These are phyloP conservation scores for Scaptodrosophila latifasciaeformis DNA, from an alignment of 2,888 invertebrate genomes.

Conservation along the genomic window DNA sequence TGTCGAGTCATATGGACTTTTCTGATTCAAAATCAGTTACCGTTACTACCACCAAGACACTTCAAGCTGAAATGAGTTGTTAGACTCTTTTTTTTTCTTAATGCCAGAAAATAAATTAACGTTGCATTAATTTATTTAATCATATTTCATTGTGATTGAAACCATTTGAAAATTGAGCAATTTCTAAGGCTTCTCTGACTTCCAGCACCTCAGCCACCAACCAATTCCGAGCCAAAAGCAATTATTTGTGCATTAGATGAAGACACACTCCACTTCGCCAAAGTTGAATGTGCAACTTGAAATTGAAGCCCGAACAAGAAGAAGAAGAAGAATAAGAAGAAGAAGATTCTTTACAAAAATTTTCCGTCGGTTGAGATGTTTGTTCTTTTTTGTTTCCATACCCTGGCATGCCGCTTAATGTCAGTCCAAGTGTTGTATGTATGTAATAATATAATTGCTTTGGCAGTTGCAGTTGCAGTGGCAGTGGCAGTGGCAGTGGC, in stretches of 20 bases:
- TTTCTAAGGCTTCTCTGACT: conserved; percentile 22
- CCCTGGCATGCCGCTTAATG: conserved; percentile 49
- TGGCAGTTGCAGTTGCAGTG: too few relatives aligned
- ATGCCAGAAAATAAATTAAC: conserved; percentile 62
- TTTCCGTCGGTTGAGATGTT: conserved; percentile 20
- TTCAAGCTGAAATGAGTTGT: too few relatives aligned
- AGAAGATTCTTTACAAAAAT: too few relatives aligned
- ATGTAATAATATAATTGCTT: too few relatives aligned
- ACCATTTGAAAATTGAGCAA: conserved; percentile 56
- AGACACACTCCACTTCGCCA: too few relatives aligned
- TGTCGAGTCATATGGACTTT: not conserved
- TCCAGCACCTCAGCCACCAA: not conserved
- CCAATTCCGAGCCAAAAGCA: conserved; percentile 23
- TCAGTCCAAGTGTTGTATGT: conserved; percentile 66
- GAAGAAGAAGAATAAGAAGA: too few relatives aligned
- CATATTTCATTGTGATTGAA: conserved; percentile 54
- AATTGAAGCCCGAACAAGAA: too few relatives aligned
- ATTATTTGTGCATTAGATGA: conserved; percentile 66
- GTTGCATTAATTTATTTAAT: conserved; percentile 65
- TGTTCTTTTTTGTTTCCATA: too few relatives aligned
- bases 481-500: conserved; percentile 7
- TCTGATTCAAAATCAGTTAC: too few relatives aligned
- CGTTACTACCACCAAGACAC: too few relatives aligned
- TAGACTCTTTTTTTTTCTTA: too few relatives aligned
- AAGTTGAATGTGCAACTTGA: too few relatives aligned